Base-by-base conservation (phyloP, 2,113 vertebrate genomes). In the Columba livia region DNA sequence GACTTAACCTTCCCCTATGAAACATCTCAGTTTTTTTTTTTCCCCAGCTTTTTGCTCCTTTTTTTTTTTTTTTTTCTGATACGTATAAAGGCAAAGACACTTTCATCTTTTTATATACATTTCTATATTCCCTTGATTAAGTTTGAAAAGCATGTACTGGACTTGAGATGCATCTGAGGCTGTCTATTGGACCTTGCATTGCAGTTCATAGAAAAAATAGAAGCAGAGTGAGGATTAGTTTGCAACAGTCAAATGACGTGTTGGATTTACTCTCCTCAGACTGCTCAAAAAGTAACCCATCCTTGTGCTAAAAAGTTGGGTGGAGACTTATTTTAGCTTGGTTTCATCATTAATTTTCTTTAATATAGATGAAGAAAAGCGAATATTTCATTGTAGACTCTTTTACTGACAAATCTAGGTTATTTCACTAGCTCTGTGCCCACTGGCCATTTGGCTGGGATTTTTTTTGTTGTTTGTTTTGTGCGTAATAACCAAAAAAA, bases 1-100 rank as follows among this genome's bases (percentile, higher is more conserved):
- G 98, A 98, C 98, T 98, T 98, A 99, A 99, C 98, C 98, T 98
- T 98, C 98, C 97, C 98, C 98, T 98, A 91, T 97, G 97, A 97
- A 98, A 98, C 97, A 97, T 98, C 98, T 98, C 96, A 97, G 98
- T 97, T 90, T 93, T 94, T 94, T 85, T 25, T 47, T 24, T 3
- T 2, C 24, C 89, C 10, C 93, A 96, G 95, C 89, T 96, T 97
- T 96, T 92, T 91, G 40, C 92, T 90, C 88, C 94, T 79, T 70
- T 92, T 74, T 92, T 91, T 94, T 95, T 92, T 87, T 85, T 96
- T 77, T 40, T 40, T 40, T 14, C 25, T 91, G 90, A 75, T 96
- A 95, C 65, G 28, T 97, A 93, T 95, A 96, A 97, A 97, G 81
- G 96, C 94, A 96, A 79, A 98, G 90, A 74, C 87, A 95, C 97